Conservation (phyloP, 1,140 invertebrate species). For the Atopsyche davidsoni region DNA sequence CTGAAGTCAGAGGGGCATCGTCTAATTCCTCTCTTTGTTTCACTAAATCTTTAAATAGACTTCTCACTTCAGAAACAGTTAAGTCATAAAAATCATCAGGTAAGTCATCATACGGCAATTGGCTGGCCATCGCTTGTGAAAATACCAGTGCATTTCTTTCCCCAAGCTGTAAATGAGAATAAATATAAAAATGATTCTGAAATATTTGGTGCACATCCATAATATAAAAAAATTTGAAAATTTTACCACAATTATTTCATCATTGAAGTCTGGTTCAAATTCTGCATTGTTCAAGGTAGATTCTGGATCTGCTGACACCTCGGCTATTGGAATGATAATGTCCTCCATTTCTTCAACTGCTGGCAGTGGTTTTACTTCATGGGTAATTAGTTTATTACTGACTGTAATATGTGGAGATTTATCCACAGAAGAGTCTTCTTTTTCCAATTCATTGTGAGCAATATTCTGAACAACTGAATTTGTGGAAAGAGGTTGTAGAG, state of each 20-base stretch:
- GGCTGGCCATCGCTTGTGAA: conserved; percentile 40
- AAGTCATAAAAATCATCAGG: conserved; percentile 61
- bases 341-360: neutral
- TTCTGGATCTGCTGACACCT: neutral
- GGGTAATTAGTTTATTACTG: no score
- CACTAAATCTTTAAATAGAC: conserved; percentile 48
- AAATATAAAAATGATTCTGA: conserved; percentile 8
- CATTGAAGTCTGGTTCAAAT: neutral
- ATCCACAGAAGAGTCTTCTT: neutral
- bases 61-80: conserved; percentile 53
- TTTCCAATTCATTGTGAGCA: neutral
- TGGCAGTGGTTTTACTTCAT: neutral
- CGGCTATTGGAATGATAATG: neutral
- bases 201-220: neutral
- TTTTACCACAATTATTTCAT: neutral
- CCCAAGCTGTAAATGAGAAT: conserved; percentile 40
- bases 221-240: neutral
- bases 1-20: conserved; percentile 49
- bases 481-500: no score
- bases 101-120: conserved; percentile 39
- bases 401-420: no score
- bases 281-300: no score
- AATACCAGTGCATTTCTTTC: conserved; percentile 49
- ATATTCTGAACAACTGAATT: no score
- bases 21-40: conserved; percentile 43